phyloP scores from a whole-genome alignment of 35 echinoderm and acorn worm species.

The Amphiura filiformis region DNA sequence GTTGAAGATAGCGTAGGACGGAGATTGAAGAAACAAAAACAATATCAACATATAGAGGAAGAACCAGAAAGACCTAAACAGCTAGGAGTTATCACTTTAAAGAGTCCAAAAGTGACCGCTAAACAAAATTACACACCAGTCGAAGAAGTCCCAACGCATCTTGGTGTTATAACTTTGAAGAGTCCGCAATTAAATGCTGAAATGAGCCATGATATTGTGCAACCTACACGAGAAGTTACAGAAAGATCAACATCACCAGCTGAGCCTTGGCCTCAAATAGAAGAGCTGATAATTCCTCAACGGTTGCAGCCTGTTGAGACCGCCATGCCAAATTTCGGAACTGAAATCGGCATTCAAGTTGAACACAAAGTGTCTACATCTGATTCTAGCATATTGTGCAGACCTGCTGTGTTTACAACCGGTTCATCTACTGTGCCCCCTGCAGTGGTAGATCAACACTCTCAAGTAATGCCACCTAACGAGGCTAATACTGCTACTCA shows the following conservation, averaged over 20 bases:
- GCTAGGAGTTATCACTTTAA: neutral
- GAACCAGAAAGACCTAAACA: neutral
- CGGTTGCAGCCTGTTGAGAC: neutral
- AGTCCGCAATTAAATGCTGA: neutral
- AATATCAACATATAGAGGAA: neutral
- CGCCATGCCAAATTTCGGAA: neutral
- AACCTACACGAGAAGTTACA: constrained; percentile 12
- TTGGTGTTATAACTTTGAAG: constrained; percentile 1
- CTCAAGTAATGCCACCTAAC: neutral
- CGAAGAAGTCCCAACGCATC: neutral
- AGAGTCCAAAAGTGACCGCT: neutral
- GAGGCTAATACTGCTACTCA: neutral
- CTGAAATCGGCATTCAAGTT: neutral
- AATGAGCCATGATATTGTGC: neutral
- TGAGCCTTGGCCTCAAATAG: neutral
- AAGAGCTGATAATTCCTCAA: constrained; percentile 12
- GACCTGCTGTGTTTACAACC: neutral
- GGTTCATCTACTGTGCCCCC: neutral
- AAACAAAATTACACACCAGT: neutral
- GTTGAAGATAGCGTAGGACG: constrained; percentile 14
- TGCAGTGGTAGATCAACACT: neutral
- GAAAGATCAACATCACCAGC: constrained; percentile 11
- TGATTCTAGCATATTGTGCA: neutral
- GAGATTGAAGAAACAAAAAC: neutral
- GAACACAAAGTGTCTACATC: neutral